Conservation (phyloP, 2,888 invertebrate genomes). For the Meghimatium bilineatum region DNA sequence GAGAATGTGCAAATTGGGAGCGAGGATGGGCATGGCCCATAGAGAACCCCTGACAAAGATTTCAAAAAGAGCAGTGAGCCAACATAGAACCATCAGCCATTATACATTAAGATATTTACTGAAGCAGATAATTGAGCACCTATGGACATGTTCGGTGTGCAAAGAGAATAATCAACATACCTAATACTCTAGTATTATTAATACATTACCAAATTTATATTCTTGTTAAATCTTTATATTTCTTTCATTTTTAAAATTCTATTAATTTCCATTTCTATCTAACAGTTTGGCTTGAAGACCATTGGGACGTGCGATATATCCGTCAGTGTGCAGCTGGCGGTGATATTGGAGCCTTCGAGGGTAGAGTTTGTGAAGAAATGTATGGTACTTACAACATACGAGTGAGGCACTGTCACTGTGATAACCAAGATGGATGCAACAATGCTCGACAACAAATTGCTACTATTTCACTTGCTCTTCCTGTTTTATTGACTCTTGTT, state of each 20-base stretch:
- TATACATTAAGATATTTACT: no score
- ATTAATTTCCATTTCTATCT: conserved; percentile 42
- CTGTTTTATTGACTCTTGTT: conserved; percentile 35
- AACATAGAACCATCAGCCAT: no score
- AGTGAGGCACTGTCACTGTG: conserved; percentile 77
- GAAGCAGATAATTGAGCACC: no score
- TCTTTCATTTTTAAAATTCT: neutral
- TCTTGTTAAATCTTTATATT: no score
- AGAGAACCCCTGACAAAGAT: no score
- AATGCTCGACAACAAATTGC: conserved; percentile 38
- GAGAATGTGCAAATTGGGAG: no score
- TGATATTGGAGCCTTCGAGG: conserved; percentile 74
- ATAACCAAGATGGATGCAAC: conserved; percentile 78
- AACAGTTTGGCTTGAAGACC: conserved; percentile 75
- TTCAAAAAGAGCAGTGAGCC: no score
- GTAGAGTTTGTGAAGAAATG: conserved; percentile 75
- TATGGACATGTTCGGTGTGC: no score
- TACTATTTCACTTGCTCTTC: conserved; percentile 21
- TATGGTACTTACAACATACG: conserved; percentile 75
- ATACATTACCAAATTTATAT: no score
- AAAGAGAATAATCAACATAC: no score
- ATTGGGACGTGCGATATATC: conserved; percentile 76
- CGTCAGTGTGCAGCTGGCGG: conserved; percentile 76
- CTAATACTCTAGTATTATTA: no score
- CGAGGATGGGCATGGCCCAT: no score